Percentiles rank a stretch among this genome's conserved stretches.
These are phyloP conservation scores for Archegozetes longisetosus DNA, from an alignment of 1,140 invertebrate genomes.

Conservation along the genomic window DNA sequence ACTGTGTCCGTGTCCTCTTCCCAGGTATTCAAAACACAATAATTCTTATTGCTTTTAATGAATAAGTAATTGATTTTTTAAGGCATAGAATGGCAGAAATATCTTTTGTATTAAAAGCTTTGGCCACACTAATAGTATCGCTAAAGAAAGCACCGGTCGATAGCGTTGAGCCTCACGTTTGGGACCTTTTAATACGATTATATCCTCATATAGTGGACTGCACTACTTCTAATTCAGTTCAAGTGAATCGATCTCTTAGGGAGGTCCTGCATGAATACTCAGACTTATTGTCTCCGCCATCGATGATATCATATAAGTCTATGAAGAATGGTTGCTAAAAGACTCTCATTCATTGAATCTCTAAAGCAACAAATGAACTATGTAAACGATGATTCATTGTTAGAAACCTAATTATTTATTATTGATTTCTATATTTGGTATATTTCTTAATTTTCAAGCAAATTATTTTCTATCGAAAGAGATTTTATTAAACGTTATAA, in stretches of 20 bases:
- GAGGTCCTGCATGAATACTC: slow-evolving; percentile 74
- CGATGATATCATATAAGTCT: neutral
- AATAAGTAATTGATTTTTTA: slow-evolving; percentile 25
- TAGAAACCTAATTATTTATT: too few species aligned
- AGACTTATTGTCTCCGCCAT: slow-evolving; percentile 53
- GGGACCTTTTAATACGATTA: slow-evolving; percentile 75
- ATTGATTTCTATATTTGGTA: too few species aligned
- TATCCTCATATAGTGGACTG: slow-evolving; percentile 83
- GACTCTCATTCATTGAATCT: too few species aligned
- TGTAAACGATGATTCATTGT: too few species aligned
- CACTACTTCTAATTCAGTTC: slow-evolving; percentile 51
- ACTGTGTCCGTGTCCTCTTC: slow-evolving; percentile 69
- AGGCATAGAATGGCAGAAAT: slow-evolving; percentile 88
- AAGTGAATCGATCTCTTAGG: slow-evolving; percentile 60
- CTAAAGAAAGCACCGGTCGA: slow-evolving; percentile 74
- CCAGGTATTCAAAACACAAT: slow-evolving; percentile 45
- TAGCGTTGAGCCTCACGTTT: slow-evolving; percentile 70
- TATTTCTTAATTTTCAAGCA: too few species aligned
- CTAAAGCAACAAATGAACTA: too few species aligned
- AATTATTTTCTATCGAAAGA: too few species aligned
- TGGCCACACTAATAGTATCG: slow-evolving; percentile 75
- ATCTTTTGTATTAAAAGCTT: slow-evolving; percentile 87
- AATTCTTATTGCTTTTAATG: slow-evolving; percentile 7
- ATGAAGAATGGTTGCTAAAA: neutral
- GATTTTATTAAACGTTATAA: too few species aligned